Evolutionary conservation across 2,888 invertebrate genomes (phyloP), one percentile per base, ranked within the genome.

Genomic region (Hermaeophaga mercurialis): DNA sequence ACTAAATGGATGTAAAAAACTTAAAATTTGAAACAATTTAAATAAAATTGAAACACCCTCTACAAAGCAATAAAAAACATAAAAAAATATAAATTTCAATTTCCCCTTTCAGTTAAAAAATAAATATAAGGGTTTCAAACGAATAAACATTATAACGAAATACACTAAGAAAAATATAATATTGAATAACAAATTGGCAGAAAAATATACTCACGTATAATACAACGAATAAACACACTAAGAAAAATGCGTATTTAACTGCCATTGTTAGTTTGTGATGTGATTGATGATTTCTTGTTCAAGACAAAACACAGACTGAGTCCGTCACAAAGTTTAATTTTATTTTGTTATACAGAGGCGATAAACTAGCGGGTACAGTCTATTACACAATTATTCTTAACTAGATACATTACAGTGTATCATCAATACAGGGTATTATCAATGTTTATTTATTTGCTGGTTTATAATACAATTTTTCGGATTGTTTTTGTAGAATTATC

Each of bases 131-230:
- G n/a, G n/a, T n/a, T n/a, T n/a, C n/a, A n/a, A n/a, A n/a, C n/a
- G n/a, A n/a, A n/a, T n/a, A n/a, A n/a, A n/a, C n/a, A n/a, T n/a
- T n/a, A n/a, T n/a, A n/a, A n/a, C n/a, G n/a, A n/a, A n/a, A n/a
- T n/a, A n/a, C n/a, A n/a, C n/a, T n/a, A n/a, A n/a, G n/a, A n/a
- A n/a, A n/a, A n/a, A n/a, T n/a, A n/a, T n/a, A n/a, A n/a, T n/a
- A n/a, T n/a, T n/a, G n/a, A n/a, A n/a, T n/a, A n/a, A n/a, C n/a
- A n/a, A n/a, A n/a, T n/a, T n/a, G n/a, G n/a, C n/a, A n/a, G n/a
- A n/a, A n/a, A n/a, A n/a, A n/a, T n/a, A 17, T 31, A 62, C 65
- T 66, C 61, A 69, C 70, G 47, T 68, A 67, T 31, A 68, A 58
- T 11, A 65, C 11, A 1, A 66, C 46, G 22, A 68, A 52, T 28